phyloP scores from a whole-genome alignment of 2,797 vertebrate genomes.

The Telmatherina bonti region DNA sequence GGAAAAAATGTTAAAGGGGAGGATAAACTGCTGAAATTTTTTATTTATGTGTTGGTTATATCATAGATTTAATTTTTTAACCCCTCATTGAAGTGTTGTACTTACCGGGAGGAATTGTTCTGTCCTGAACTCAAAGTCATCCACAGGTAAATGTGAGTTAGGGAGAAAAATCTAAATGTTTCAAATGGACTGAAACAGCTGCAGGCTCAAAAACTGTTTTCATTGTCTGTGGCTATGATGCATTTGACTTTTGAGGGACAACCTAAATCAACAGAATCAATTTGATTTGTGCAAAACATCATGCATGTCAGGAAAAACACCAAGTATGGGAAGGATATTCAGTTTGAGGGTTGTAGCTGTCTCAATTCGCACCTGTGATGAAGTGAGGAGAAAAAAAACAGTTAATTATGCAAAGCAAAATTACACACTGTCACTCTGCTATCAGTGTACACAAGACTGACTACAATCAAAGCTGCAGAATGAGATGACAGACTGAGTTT shows the following conservation, averaged over 20 bases:
- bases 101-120: slow-evolving; percentile 97
- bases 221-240: neutral
- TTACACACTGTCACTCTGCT: neutral
- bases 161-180: slow-evolving; percentile 56
- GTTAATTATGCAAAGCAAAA: slow-evolving; percentile 17
- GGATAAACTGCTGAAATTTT: neutral
- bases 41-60: neutral
- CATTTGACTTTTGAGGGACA: neutral
- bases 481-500: neutral
- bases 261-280: neutral
- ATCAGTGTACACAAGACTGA: neutral
- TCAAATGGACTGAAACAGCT: neutral
- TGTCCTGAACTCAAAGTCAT: slow-evolving; percentile 97
- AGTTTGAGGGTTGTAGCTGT: slow-evolving; percentile 96
- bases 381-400: slow-evolving; percentile 16
- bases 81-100: neutral
- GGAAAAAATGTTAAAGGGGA: neutral
- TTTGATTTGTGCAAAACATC: neutral
- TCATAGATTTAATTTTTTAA: neutral
- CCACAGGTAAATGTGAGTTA: slow-evolving; percentile 90
- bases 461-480: neutral
- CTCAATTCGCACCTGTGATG: slow-evolving; percentile 93
- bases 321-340: slow-evolving; percentile 90
- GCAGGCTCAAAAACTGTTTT: neutral
- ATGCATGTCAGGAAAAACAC: neutral